phyloP scores from a whole-genome alignment of 2,797 vertebrate species.

The Sebastes taczanowskii region DNA sequence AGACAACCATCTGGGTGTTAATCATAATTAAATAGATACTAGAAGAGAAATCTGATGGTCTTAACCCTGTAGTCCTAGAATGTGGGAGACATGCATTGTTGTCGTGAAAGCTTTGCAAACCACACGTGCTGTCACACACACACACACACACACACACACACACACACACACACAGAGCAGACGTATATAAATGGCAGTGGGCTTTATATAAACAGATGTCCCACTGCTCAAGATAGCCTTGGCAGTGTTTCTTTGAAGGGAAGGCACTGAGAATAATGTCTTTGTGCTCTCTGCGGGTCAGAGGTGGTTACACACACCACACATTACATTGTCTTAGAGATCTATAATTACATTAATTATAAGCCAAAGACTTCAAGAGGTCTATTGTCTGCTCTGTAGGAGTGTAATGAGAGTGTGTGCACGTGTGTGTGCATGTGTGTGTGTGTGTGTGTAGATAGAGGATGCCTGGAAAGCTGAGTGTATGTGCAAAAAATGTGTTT shows the following conservation, averaged over 20 bases:
- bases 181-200: conserved; percentile 57
- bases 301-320: conserved; percentile 60
- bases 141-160: background rate
- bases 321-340: conserved; percentile 72
- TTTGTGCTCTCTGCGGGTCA: conserved; percentile 48
- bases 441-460: background rate
- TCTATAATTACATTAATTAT: conserved; percentile 79
- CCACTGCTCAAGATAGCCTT: conserved; percentile 46
- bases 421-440: background rate
- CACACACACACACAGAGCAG: conserved; percentile 7
- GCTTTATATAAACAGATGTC: conserved; percentile 67
- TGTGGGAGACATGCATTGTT: background rate
- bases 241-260: conserved; percentile 51
- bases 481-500: conserved; percentile 8
- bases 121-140: background rate
- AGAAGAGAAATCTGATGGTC: background rate
- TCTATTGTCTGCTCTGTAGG: conserved; percentile 59
- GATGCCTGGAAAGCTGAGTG: conserved; percentile 1
- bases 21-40: background rate
- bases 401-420: conserved; percentile 7
- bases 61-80: background rate
- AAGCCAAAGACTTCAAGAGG: conserved; percentile 58
- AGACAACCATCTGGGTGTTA: background rate
- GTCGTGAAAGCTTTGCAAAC: conserved; percentile 24
- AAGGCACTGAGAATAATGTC: conserved; percentile 42